Evolutionary conservation across 2,113 vertebrate species (phyloP).

Genomic region (Calidris pygmaea): DNA sequence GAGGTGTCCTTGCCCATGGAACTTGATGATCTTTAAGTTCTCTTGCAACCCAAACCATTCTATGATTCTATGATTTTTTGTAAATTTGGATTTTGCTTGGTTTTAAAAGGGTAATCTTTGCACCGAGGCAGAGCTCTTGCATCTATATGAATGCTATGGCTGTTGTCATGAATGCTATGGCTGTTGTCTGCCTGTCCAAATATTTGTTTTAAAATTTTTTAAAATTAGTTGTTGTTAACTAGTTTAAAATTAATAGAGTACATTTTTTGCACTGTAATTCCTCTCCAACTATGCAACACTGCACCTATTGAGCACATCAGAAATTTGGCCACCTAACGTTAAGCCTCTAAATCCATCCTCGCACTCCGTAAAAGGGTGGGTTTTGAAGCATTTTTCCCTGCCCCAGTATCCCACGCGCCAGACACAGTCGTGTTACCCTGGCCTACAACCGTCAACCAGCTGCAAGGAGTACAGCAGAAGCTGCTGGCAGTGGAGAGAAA

Average conservation of each 20-base stretch:
- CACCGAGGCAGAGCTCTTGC: not conserved
- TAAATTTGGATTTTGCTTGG: not conserved
- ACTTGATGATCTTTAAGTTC: too few relatives aligned
- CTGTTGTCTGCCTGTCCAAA: not conserved
- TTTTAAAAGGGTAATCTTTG: not conserved
- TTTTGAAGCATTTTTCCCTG: not conserved
- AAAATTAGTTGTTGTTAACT: not conserved
- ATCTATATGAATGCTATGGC: not conserved
- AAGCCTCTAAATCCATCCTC: not conserved
- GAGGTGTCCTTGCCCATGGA: too few relatives aligned
- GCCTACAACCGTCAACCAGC: not conserved
- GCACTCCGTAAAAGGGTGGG: not conserved
- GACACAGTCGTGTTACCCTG: accelerated
- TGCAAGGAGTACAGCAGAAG: not conserved
- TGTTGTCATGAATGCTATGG: not conserved
- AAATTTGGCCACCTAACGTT: not conserved
- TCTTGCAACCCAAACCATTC: too few relatives aligned
- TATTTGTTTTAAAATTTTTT: not conserved
- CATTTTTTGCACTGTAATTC: not conserved
- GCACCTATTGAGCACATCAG: not conserved
- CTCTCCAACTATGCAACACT: not conserved
- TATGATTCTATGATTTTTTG: not conserved
- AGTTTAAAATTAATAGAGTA: not conserved
- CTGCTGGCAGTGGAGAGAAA: not conserved
- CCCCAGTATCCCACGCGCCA: not conserved